Percentiles rank a stretch among this genome's conserved stretches.
These are phyloP conservation scores for Formica selysi DNA, from an alignment of 1,140 invertebrate genomes.

Conservation along the genomic window DNA sequence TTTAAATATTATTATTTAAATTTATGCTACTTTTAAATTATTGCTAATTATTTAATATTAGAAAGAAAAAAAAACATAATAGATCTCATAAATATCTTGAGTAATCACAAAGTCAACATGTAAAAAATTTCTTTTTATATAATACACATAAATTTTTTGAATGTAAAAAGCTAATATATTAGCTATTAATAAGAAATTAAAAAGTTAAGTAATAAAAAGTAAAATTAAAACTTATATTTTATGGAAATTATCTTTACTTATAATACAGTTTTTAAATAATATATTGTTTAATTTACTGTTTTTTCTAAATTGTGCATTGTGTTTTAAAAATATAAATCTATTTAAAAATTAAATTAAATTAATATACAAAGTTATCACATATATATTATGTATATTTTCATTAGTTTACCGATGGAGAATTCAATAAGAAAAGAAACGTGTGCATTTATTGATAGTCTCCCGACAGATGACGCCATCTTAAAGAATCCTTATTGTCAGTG, in stretches of 20 bases:
- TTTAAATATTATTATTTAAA: slow-evolving; percentile 15
- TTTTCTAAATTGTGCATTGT: background rate
- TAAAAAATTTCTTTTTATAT: background rate
- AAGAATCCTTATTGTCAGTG: background rate
- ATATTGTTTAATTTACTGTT: background rate
- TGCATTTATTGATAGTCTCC: slow-evolving; percentile 14
- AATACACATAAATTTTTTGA: background rate
- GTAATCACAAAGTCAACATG: background rate
- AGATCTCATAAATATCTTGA: background rate
- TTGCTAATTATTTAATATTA: too few relatives aligned
- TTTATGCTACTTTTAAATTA: background rate
- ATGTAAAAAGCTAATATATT: background rate
- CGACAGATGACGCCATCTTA: slow-evolving; percentile 39
- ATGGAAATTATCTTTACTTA: too few relatives aligned
- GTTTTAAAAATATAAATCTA: background rate
- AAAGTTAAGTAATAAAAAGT: background rate
- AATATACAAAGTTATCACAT: background rate
- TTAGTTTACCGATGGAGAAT: slow-evolving; percentile 44
- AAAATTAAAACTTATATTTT: too few relatives aligned
- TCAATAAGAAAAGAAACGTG: background rate
- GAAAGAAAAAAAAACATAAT: background rate
- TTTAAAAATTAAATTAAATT: slow-evolving; percentile 5
- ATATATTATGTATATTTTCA: background rate
- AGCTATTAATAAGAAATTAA: background rate
- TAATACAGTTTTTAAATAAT: too few relatives aligned